phyloP scores from a whole-genome alignment of 2,888 invertebrate species.

The Eudasyphora cyanicolor region DNA sequence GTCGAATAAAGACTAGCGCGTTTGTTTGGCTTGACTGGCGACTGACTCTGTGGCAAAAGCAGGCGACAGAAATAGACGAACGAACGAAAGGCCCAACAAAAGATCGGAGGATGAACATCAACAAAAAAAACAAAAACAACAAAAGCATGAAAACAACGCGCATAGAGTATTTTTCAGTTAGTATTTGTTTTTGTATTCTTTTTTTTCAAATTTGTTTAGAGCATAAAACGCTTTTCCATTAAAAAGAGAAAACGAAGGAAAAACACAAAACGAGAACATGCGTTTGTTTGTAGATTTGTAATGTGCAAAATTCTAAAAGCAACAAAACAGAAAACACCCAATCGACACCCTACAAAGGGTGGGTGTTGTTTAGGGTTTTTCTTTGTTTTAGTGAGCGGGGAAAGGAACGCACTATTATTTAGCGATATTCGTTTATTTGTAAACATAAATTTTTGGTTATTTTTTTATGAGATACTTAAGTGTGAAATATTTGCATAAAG shows the following conservation, averaged over 20 bases:
- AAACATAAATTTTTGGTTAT: not conserved
- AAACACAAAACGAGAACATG: not conserved
- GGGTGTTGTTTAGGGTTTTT: slow-evolving; percentile 2
- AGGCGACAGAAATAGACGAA: slow-evolving; percentile 66
- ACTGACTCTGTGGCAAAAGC: not conserved
- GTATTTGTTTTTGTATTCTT: not conserved
- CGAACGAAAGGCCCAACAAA: slow-evolving; percentile 24
- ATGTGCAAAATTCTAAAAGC: slow-evolving; percentile 9
- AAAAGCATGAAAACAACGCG: not conserved
- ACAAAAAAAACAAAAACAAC: not conserved
- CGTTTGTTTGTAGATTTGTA: too few relatives aligned
- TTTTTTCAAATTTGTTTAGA: slow-evolving; percentile 17
- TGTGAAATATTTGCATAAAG: not conserved
- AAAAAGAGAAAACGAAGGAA: slow-evolving; percentile 4
- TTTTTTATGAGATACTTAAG: not conserved
- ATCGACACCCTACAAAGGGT: slow-evolving; percentile 18
- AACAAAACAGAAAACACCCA: not conserved
- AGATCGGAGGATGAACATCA: not conserved
- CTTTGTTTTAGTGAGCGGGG: too few relatives aligned
- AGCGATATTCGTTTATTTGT: slow-evolving; percentile 40
- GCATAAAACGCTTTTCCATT: slow-evolving; percentile 8
- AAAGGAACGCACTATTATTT: not conserved
- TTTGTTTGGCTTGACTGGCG: not conserved
- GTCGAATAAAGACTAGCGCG: slow-evolving; percentile 63
- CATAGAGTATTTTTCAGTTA: slow-evolving; percentile 3